A percentile compares a stretch with the other conserved stretches of the same genome.
Evolutionary conservation across 2,113 vertebrate species (phyloP).

Genomic region (Marmota monax): DNA sequence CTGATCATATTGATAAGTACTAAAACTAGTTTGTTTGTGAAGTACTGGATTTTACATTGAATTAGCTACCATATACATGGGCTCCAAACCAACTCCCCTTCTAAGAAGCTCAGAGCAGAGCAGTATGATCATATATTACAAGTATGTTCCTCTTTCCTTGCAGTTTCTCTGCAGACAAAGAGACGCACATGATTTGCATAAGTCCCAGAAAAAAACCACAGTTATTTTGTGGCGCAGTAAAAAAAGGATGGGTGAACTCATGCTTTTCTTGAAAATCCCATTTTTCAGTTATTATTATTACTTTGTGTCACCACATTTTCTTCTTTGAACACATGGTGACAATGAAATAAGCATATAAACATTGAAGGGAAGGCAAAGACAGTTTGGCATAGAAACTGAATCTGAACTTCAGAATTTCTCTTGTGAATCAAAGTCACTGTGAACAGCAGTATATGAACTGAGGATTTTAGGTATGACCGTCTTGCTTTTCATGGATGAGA

Average conservation of each 20-base stretch:
- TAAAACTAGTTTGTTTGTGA: background rate
- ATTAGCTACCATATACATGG: too few species aligned
- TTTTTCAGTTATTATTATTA: background rate
- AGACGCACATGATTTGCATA: background rate
- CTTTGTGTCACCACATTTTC: background rate
- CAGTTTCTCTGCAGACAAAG: background rate
- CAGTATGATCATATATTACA: background rate
- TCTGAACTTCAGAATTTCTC: background rate
- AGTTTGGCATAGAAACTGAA: background rate
- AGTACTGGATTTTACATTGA: background rate
- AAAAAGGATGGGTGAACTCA: fast-evolving
- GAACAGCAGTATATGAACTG: background rate
- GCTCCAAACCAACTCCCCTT: background rate
- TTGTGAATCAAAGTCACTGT: background rate
- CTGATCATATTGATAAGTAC: background rate
- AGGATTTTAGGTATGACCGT: background rate
- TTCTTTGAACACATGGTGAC: background rate
- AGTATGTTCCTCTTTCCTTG: background rate
- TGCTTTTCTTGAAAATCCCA: background rate
- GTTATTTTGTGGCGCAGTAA: background rate
- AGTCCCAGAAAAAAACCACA: background rate
- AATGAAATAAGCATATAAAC: background rate
- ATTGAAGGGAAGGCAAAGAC: background rate
- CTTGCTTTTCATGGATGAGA: background rate
- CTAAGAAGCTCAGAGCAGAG: background rate